Percentiles rank a stretch among this genome's conserved stretches.
These are phyloP conservation scores for Agrilus biguttatus DNA, from an alignment of 2,888 invertebrate genomes.

Conservation along the genomic window DNA sequence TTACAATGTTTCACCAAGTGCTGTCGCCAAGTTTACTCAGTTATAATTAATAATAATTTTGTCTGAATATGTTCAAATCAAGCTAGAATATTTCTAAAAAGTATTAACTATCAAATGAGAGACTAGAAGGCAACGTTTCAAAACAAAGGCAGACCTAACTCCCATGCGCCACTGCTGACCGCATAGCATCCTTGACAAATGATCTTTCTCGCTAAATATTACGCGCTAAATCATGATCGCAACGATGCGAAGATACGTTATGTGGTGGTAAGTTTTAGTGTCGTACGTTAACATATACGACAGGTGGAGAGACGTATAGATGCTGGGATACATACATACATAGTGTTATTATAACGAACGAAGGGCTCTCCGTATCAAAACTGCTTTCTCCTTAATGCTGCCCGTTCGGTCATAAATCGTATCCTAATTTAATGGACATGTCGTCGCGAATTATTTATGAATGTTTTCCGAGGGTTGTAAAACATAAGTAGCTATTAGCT, in stretches of 20 bases:
- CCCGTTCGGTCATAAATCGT: constrained; percentile 23
- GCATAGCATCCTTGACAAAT: constrained; percentile 7
- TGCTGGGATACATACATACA: constrained; percentile 3
- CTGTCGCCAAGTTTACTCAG: no score
- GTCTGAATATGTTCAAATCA: no score
- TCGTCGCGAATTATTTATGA: constrained; percentile 25
- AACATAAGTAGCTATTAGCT: constrained; percentile 28
- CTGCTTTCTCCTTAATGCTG: constrained; percentile 20
- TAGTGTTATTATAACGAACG: neutral
- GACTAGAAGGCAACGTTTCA: no score
- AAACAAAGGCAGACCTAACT: neutral
- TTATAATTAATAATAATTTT: no score
- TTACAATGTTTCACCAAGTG: no score
- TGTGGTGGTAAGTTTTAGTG: neutral
- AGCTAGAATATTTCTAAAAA: no score
- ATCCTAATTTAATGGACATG: constrained; percentile 28
- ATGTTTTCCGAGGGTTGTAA: constrained; percentile 26
- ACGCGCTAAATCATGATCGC: constrained; percentile 13
- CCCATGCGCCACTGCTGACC: no score
- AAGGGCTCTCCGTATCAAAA: constrained; percentile 11
- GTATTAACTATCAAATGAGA: no score
- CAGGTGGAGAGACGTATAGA: neutral
- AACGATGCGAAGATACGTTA: neutral
- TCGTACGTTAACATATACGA: constrained; percentile 2
- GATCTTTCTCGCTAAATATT: constrained; percentile 10